These are phyloP conservation scores for Heptranchias perlo DNA, from an alignment of 2,113 vertebrate species.

Conservation along the genomic window DNA sequence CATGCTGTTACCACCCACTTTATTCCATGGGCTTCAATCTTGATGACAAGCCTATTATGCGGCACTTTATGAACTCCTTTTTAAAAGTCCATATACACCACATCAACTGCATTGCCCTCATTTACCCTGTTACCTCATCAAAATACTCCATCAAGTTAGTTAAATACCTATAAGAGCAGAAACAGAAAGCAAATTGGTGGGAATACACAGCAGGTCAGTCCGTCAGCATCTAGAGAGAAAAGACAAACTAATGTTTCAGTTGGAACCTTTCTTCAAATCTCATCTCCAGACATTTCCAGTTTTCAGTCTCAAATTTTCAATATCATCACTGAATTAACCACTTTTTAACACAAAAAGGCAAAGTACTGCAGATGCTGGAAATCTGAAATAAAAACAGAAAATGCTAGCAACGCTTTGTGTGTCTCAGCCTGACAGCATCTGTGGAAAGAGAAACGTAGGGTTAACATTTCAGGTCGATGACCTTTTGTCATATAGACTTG, in stretches of 20 bases:
- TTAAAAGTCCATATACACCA: too few relatives aligned
- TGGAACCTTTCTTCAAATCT: not conserved
- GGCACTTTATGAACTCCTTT: too few relatives aligned
- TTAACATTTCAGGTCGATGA: too few relatives aligned
- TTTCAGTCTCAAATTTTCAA: not conserved
- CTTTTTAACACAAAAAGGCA: not conserved
- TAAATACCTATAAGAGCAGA: not conserved
- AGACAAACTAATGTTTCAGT: not conserved
- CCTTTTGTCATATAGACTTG: too few relatives aligned
- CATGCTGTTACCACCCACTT: too few relatives aligned
- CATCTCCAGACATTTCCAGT: not conserved
- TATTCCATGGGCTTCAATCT: too few relatives aligned
- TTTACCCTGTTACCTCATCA: too few relatives aligned
- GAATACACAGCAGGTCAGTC: not conserved
- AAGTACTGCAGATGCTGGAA: not conserved
- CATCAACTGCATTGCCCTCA: too few relatives aligned
- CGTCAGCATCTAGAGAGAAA: not conserved
- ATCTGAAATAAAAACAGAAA: not conserved
- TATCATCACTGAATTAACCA: not conserved
- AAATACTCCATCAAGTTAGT: too few relatives aligned
- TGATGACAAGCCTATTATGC: too few relatives aligned
- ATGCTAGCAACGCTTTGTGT: not conserved
- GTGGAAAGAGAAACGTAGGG: not conserved
- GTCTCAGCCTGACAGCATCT: too few relatives aligned
- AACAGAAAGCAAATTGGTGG: not conserved